Conservation (phyloP, 2,113 vertebrate genomes). For the Heterocephalus glaber region DNA sequence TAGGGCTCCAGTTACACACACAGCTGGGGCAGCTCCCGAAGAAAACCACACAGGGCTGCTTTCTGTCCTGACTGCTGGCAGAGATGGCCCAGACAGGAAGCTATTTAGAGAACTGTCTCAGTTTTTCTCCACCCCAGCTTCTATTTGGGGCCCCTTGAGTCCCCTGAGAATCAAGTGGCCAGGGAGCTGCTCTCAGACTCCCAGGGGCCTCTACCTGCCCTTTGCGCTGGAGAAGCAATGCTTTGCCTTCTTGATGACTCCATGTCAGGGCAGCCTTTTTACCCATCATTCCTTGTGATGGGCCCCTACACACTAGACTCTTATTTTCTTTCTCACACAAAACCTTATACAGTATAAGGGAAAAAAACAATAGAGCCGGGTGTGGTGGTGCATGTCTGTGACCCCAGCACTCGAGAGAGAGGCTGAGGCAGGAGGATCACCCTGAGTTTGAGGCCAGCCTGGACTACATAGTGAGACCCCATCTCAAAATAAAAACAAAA, state of each 20-base stretch:
- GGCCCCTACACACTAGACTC: not conserved
- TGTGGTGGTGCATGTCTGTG: no score
- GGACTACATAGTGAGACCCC: no score
- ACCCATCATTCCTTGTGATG: not conserved
- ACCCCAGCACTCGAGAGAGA: no score
- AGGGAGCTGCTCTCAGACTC: not conserved
- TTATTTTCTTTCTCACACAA: not conserved
- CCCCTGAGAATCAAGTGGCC: not conserved
- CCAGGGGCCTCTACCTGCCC: not conserved
- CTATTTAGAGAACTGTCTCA: conserved; percentile 44
- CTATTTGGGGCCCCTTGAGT: not conserved
- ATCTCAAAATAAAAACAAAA: no score
- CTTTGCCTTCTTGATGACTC: not conserved
- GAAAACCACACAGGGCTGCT: not conserved
- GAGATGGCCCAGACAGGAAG: not conserved
- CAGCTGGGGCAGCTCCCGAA: no score
- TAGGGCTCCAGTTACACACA: no score
- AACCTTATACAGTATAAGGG: not conserved
- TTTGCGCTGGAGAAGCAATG: not conserved
- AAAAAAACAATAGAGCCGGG: not conserved
- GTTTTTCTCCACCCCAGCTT: conserved; percentile 44
- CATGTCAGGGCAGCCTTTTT: not conserved
- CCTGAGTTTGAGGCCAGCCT: no score
- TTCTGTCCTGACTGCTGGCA: not conserved
- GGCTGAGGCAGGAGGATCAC: no score